phyloP scores from a whole-genome alignment of 2,797 vertebrate species.

The Mus caroli region DNA sequence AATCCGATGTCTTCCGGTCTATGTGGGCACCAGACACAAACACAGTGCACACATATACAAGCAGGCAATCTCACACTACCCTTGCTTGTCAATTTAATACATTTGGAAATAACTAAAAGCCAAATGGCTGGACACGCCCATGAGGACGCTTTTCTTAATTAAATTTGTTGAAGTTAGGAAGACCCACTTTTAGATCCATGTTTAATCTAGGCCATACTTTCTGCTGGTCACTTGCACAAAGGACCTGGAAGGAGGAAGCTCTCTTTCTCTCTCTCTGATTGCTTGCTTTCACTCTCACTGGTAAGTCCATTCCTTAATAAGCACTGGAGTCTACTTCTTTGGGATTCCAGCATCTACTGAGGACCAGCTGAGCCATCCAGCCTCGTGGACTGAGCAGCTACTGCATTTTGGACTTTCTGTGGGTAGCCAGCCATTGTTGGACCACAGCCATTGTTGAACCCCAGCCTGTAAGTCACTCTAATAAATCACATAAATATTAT shows the following conservation, averaged over 20 bases:
- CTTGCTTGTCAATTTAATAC: not conserved
- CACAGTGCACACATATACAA: not conserved
- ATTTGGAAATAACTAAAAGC: not conserved
- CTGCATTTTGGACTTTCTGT: not conserved
- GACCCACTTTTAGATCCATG: not conserved
- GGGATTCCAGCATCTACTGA: not conserved
- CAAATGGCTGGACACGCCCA: not conserved
- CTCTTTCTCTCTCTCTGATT: not conserved
- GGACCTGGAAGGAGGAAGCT: not conserved
- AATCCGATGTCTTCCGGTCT: not conserved
- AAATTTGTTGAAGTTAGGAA: not conserved
- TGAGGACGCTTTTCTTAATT: not conserved
- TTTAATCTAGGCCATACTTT: not conserved
- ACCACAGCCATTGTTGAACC: not conserved
- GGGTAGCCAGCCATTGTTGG: not conserved
- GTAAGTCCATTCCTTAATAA: not conserved
- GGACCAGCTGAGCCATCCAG: not conserved
- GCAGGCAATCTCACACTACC: not conserved
- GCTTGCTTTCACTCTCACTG: not conserved
- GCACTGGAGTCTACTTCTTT: not conserved
- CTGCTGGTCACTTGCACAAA: not conserved
- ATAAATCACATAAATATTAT: not conserved
- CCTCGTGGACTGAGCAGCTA: not conserved
- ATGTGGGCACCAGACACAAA: not conserved
- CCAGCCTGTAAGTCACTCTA: not conserved